These are phyloP conservation scores for Neocrepidodera transversa DNA, from an alignment of 2,888 invertebrate genomes.

Conservation along the genomic window DNA sequence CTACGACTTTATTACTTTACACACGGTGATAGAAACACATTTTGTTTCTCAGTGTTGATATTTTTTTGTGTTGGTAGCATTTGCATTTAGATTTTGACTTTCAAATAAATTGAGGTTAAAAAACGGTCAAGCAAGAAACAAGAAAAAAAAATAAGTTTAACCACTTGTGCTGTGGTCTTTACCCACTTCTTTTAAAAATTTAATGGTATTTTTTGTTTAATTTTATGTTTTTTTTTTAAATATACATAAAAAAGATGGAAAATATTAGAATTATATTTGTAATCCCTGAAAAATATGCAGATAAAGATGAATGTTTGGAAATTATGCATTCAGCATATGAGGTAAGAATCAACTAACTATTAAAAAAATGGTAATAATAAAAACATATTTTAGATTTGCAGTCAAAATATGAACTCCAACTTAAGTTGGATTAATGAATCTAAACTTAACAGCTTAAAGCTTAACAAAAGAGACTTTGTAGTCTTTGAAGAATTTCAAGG, in stretches of 20 bases:
- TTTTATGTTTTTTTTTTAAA: background rate
- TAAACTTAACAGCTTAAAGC: constrained; percentile 64
- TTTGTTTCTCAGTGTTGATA: too few species aligned
- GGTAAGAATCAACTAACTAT: constrained; percentile 58
- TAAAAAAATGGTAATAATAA: background rate
- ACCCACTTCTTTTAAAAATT: too few species aligned
- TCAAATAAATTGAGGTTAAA: too few species aligned
- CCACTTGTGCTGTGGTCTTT: too few species aligned
- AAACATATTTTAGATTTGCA: constrained; percentile 45
- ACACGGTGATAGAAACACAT: too few species aligned
- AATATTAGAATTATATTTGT: constrained; percentile 61
- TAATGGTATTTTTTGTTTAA: too few species aligned
- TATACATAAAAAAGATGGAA: constrained; percentile 38
- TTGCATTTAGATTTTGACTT: too few species aligned
- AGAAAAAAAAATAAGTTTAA: too few species aligned
- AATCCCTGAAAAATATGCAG: constrained; percentile 61
- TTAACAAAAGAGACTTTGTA: constrained; percentile 76
- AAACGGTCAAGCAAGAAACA: too few species aligned
- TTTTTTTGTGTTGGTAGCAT: too few species aligned
- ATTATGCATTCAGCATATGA: constrained; percentile 69
- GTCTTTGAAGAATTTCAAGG: constrained; percentile 82
- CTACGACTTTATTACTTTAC: too few species aligned
- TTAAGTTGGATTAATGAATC: constrained; percentile 72
- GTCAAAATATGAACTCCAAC: constrained; percentile 65
- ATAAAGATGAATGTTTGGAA: constrained; percentile 65